These are phyloP conservation scores for Mustela nigripes DNA, from an alignment of 2,113 vertebrate species.

Conservation along the genomic window DNA sequence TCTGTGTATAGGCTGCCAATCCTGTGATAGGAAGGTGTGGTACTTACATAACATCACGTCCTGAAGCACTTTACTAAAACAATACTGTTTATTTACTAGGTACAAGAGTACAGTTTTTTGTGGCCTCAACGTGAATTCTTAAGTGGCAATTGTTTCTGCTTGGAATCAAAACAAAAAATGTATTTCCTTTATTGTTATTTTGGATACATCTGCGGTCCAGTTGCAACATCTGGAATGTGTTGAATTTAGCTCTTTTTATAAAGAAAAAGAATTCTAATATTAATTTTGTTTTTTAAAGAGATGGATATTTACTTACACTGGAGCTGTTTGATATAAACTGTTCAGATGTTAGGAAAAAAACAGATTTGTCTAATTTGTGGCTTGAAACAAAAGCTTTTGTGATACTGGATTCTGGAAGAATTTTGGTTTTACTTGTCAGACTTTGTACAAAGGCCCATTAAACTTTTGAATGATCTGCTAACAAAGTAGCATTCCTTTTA, in stretches of 20 bases:
- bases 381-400: slow-evolving; percentile 68
- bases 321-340: slow-evolving; percentile 60
- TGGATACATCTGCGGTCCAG: slow-evolving; percentile 60
- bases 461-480: slow-evolving; percentile 48
- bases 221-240: slow-evolving; percentile 62
- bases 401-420: slow-evolving; percentile 21
- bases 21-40: background rate
- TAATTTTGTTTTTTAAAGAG: slow-evolving; percentile 67
- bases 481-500: slow-evolving; percentile 63
- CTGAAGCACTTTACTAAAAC: slow-evolving; percentile 26
- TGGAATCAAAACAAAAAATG: slow-evolving; percentile 39
- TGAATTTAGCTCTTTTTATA: slow-evolving; percentile 53
- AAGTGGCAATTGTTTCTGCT: slow-evolving; percentile 32
- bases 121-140: slow-evolving; percentile 18
- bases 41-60: background rate
- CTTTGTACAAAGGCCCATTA: slow-evolving; percentile 54
- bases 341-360: slow-evolving; percentile 52
- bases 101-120: background rate
- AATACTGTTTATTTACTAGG: slow-evolving; percentile 14
- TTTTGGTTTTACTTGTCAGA: slow-evolving; percentile 62
- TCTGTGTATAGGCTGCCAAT: background rate
- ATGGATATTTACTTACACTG: slow-evolving; percentile 65
- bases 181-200: slow-evolving; percentile 33
- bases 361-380: slow-evolving; percentile 55
- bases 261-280: slow-evolving; percentile 72